A percentile compares a stretch with the other conserved stretches of the same genome.
Evolutionary conservation across 2,888 invertebrate genomes (phyloP).

Genomic region (Tenthredo livida): DNA sequence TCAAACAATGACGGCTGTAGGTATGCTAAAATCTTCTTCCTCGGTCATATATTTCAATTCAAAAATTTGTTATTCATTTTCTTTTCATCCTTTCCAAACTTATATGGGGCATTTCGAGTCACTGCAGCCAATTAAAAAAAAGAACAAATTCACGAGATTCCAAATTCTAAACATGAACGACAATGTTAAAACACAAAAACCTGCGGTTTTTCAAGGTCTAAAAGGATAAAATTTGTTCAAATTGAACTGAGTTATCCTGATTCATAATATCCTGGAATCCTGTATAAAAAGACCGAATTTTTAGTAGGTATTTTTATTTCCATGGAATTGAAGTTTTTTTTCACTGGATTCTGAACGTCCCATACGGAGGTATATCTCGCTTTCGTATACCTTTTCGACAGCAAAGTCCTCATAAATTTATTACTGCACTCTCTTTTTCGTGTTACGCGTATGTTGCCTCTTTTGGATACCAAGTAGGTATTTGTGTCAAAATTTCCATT

Average conservation of each 20-base stretch:
- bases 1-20: not conserved
- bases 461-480: conserved; percentile 17
- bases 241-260: no score
- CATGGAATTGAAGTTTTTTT: no score
- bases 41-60: not conserved
- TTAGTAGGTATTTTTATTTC: no score
- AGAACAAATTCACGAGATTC: no score
- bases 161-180: no score
- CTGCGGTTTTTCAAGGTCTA: no score
- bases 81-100: not conserved
- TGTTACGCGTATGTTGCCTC: not conserved
- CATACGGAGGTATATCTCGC: not conserved
- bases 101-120: not conserved
- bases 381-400: not conserved
- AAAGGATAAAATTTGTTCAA: no score
- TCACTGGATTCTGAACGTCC: no score
- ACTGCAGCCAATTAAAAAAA: no score
- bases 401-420: not conserved
- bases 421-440: not conserved
- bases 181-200: no score
- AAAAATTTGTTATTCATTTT: not conserved
- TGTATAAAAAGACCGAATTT: no score
- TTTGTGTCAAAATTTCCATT: not conserved
- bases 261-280: no score
- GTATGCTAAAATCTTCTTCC: not conserved